phyloP scores from a whole-genome alignment of 2,113 vertebrate species.

The Chloebia gouldiae region DNA sequence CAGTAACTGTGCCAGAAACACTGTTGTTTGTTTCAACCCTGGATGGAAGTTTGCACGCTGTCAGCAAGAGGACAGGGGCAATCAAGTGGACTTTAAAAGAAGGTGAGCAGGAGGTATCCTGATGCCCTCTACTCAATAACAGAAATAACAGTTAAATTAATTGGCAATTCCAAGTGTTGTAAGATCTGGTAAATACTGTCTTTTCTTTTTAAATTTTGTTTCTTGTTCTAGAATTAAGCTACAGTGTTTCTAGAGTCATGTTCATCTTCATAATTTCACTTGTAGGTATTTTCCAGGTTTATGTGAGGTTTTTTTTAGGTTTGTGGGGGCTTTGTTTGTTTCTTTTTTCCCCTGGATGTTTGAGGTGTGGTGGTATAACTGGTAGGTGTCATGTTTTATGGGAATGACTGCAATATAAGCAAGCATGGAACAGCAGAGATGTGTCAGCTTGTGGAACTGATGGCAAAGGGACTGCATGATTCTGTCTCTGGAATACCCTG shows the following conservation, averaged over 20 bases:
- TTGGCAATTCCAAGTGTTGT: not conserved
- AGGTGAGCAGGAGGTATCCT: constrained; percentile 76
- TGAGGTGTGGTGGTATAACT: not conserved
- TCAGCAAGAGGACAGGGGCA: constrained; percentile 92
- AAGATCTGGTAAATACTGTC: not conserved
- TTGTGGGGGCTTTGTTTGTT: not conserved
- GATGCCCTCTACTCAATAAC: not conserved
- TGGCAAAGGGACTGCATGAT: not conserved
- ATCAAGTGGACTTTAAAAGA: constrained; percentile 99
- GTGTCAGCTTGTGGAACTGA: not conserved
- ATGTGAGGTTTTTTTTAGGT: not conserved
- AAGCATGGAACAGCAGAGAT: not conserved
- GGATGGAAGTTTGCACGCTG: constrained; percentile 94
- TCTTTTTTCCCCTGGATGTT: not conserved
- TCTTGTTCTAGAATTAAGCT: not conserved
- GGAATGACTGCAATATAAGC: not conserved
- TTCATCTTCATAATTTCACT: not conserved
- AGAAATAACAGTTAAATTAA: not conserved
- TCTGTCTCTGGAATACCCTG: not conserved
- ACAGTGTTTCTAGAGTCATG: not conserved
- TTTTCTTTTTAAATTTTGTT: not conserved
- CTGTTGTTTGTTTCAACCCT: constrained; percentile 95
- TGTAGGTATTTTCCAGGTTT: not conserved
- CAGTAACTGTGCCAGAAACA: constrained; percentile 91
- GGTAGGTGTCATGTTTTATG: not conserved